These are phyloP conservation scores for Embiotoca jacksoni DNA, from an alignment of 2,113 vertebrate species.

Conservation along the genomic window DNA sequence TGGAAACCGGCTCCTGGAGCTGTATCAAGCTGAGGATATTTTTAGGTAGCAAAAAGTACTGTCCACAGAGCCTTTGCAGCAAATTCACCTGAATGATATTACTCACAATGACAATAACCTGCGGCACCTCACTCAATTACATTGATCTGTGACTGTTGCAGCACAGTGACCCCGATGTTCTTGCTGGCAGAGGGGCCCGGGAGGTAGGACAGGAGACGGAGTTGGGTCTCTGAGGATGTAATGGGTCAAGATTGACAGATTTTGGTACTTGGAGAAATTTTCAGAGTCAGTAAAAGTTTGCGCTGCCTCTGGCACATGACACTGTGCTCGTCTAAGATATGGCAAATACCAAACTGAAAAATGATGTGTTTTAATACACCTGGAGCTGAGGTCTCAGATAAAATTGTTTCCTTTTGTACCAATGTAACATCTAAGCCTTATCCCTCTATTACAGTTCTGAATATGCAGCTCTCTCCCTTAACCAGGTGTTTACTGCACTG, in stretches of 20 bases:
- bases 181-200: conserved; percentile 15
- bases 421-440: not conserved
- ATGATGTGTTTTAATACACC: conserved; percentile 16
- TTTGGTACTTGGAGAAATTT: conserved; percentile 41
- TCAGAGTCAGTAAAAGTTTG: conserved; percentile 48
- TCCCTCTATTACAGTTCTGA: conserved; percentile 7
- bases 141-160: conserved; percentile 44
- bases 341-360: conserved; percentile 26
- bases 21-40: conserved; percentile 10
- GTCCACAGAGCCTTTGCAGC: conserved; percentile 14
- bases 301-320: conserved; percentile 42
- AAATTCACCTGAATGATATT: conserved; percentile 31
- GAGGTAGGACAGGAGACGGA: conserved; percentile 37
- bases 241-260: conserved; percentile 57
- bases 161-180: conserved; percentile 45
- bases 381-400: conserved; percentile 14
- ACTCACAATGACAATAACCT: conserved; percentile 50
- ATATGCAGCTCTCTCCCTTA: conserved; percentile 10
- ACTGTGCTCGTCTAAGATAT: conserved; percentile 26
- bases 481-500: conserved; percentile 38
- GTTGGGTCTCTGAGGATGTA: conserved; percentile 34
- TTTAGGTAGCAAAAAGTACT: conserved; percentile 1
- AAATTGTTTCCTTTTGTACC: conserved; percentile 26
- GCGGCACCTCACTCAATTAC: conserved; percentile 31
- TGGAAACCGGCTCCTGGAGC: not conserved